Evolutionary conservation across 2,888 invertebrate genomes (phyloP), one percentile per base, ranked within the genome.

Genomic region (Hyles lineata): DNA sequence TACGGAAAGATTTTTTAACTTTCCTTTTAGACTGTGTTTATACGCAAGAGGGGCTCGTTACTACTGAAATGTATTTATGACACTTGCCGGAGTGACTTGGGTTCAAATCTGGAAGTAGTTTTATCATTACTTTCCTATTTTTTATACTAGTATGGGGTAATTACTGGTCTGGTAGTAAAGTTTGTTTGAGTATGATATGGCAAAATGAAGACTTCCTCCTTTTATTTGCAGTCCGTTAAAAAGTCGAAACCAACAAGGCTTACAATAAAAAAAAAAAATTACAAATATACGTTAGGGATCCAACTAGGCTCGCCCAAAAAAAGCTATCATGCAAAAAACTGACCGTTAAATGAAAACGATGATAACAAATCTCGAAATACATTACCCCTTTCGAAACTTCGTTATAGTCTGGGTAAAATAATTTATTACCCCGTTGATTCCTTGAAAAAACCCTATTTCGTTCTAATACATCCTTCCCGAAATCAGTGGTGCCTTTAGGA

Each of bases 401-500:
- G 82, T 85, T 85, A 83, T 83, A 77, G 79, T 79, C 82, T 79
- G 80, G 80, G 78, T 85, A 85, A 88, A 87, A 89, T 89, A 88
- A 90, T 90, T 89, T 89, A 89, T 88, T 85, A 85, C 83, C 82
- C 78, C 85, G 87, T 88, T 90, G 89, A 91, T 90, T 90, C 87
- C 87, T 83, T 85, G 85, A 89, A 90, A 70, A 89, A 90, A 85
- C 87, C 88, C 88, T 84, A 86, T 90, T 86, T 82, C 82, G 79
- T 78, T 80, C 85, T 86, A 89, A 89, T 89, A 90, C 88, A 89
- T 90, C 89, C 89, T 88, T 85, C 85, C 86, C 82, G 83, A 92
- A 93, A 91, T 92, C 93, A 92, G 90, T 89, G 90, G 88, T 89
- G 88, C 90, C 90, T 86, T 89, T 85, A 92, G 91, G 91, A 92